Evolutionary conservation across 2,888 invertebrate genomes (phyloP).

Genomic region (Gortyna flavago): DNA sequence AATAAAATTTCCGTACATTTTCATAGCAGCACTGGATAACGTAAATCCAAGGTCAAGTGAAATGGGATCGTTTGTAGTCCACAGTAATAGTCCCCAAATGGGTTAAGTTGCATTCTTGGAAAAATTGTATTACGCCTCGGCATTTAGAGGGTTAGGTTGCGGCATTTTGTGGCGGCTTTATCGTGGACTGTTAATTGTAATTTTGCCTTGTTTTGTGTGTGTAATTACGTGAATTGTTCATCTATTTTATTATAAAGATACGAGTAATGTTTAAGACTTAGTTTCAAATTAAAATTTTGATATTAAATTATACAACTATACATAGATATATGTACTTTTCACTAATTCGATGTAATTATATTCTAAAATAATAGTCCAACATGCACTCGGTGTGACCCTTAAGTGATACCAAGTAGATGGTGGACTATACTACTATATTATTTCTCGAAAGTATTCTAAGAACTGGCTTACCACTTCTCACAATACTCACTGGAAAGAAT

Average conservation of each 20-base stretch:
- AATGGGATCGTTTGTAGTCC: conserved; percentile 45
- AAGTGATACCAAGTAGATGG: neutral
- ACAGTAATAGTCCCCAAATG: conserved; percentile 54
- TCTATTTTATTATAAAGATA: neutral
- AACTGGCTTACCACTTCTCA: neutral
- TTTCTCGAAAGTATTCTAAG: neutral
- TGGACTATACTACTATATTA: neutral
- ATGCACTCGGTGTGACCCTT: neutral
- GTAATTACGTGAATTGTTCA: conserved; percentile 22
- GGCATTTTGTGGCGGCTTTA: conserved; percentile 44
- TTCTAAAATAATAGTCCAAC: neutral
- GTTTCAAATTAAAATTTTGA: neutral
- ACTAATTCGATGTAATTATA: neutral
- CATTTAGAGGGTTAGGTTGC: conserved; percentile 55
- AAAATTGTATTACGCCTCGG: conserved; percentile 63
- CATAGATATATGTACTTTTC: neutral
- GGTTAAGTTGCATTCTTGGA: conserved; percentile 64
- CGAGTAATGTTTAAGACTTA: neutral
- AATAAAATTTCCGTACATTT: conserved; percentile 26
- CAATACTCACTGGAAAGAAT: neutral
- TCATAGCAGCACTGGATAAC: conserved; percentile 31
- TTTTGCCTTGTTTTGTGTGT: conserved; percentile 36
- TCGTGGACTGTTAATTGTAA: conserved; percentile 46
- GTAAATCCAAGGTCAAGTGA: conserved; percentile 57
- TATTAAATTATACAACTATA: neutral